Evolutionary conservation across 2,113 vertebrate genomes (phyloP).

Genomic region (Rhabdomys dilectus): DNA sequence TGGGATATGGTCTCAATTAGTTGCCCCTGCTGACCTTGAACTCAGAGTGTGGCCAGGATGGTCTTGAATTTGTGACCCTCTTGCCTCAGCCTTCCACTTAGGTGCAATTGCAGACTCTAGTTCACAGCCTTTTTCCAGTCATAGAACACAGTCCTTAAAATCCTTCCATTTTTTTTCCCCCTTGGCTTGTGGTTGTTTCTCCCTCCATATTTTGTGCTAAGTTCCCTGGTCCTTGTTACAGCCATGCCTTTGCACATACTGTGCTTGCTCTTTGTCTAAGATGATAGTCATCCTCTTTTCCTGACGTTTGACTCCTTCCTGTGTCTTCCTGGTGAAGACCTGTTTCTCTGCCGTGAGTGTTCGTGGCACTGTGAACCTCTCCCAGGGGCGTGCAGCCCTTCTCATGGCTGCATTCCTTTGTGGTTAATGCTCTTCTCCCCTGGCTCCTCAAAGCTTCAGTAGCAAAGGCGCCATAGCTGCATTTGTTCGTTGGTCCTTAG

Average conservation of each 20-base stretch:
- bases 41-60: background rate
- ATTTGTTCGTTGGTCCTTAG: conserved; percentile 45
- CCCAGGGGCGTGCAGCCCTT: background rate
- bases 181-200: background rate
- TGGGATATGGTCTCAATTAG: background rate
- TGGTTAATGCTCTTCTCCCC: conserved; percentile 12
- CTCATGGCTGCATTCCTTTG: conserved; percentile 1
- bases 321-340: background rate
- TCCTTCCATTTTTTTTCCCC: background rate
- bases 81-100: background rate
- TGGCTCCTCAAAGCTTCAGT: background rate
- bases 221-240: background rate
- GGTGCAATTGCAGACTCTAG: background rate
- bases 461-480: conserved; percentile 15
- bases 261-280: background rate
- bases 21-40: background rate
- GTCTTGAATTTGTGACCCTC: background rate
- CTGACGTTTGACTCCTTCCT: background rate
- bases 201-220: background rate
- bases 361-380: background rate
- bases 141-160: background rate
- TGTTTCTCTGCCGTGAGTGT: background rate
- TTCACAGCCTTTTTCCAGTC: background rate
- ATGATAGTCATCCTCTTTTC: background rate
- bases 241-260: background rate